phyloP scores from a whole-genome alignment of 2,797 vertebrate species.

The Atherinosoma microstoma region DNA sequence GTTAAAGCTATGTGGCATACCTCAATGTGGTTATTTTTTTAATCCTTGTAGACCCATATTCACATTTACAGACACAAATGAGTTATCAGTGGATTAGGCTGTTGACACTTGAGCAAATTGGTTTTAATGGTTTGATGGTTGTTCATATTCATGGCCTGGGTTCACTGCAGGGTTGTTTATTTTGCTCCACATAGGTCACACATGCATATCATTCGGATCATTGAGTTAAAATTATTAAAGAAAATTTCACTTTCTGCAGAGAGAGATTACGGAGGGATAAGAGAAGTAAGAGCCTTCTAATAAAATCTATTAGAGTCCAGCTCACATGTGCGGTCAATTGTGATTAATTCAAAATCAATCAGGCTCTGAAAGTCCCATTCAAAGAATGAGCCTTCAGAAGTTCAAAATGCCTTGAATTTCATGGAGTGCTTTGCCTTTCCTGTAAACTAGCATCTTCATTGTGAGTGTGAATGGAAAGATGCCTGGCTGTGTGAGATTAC shows the following conservation, averaged over 20 bases:
- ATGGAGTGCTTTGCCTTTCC: background rate
- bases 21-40: too few species aligned
- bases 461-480: background rate
- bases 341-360: slow-evolving; percentile 15
- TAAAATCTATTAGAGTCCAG: background rate
- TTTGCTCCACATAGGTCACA: background rate
- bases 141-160: too few species aligned
- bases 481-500: slow-evolving; percentile 34
- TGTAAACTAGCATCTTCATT: slow-evolving; percentile 20
- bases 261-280: slow-evolving; percentile 12
- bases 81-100: too few species aligned
- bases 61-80: too few species aligned
- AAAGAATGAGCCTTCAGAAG: background rate
- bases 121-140: too few species aligned
- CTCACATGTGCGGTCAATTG: too few species aligned
- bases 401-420: background rate
- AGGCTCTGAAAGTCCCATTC: background rate
- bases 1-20: too few species aligned
- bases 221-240: slow-evolving; percentile 2
- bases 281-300: background rate
- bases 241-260: background rate
- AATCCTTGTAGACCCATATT: too few species aligned
- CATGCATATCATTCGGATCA: background rate
- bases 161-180: background rate
- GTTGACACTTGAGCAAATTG: too few species aligned